These are phyloP conservation scores for Dasypus novemcinctus DNA, from an alignment of 2,113 vertebrate species.

Conservation along the genomic window DNA sequence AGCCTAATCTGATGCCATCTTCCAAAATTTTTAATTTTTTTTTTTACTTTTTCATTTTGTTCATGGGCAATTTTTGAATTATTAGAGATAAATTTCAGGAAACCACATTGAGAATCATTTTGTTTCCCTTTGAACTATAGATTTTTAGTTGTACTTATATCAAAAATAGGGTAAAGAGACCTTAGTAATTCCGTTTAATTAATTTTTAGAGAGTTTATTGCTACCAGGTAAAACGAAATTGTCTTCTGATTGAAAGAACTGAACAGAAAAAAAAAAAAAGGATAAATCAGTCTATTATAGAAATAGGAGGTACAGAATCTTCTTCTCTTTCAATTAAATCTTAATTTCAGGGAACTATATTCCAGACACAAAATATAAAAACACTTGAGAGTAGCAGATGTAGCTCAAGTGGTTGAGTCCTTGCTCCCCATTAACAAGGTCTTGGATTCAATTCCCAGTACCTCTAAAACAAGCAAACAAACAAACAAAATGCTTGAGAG, in stretches of 20 bases:
- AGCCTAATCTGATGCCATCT: too few relatives aligned
- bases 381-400: too few relatives aligned
- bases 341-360: conserved; percentile 21
- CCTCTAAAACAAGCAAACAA: too few relatives aligned
- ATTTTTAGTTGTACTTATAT: background rate
- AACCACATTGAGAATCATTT: background rate
- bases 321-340: background rate
- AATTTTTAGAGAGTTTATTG: background rate
- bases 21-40: background rate
- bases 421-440: too few relatives aligned
- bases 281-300: background rate
- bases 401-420: too few relatives aligned
- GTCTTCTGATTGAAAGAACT: background rate
- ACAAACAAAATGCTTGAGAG: background rate
- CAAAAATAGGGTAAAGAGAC: background rate
- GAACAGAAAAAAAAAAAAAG: background rate
- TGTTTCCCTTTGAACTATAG: background rate
- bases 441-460: too few relatives aligned
- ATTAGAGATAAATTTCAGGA: background rate
- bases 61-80: background rate
- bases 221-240: background rate
- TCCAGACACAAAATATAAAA: background rate
- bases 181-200: background rate
- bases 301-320: background rate
- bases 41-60: background rate